phyloP scores from a whole-genome alignment of 2,888 invertebrate species.

The Glyphotaelius pellucidus region DNA sequence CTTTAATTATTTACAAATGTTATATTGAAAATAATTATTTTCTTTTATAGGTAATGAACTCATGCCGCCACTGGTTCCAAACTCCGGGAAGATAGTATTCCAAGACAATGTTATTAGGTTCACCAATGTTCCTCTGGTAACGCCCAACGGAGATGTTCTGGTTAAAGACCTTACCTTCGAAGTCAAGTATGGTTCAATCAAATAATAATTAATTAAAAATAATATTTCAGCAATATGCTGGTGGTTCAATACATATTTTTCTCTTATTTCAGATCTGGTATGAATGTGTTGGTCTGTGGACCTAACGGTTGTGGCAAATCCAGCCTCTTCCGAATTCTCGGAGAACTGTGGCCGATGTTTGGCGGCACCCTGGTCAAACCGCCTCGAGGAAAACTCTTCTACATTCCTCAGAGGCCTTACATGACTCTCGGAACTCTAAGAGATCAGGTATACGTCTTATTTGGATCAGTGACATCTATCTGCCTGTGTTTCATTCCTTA shows the following conservation, averaged over 20 bases:
- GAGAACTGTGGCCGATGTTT: constrained; percentile 98
- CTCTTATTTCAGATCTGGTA: constrained; percentile 82
- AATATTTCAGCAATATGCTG: not conserved
- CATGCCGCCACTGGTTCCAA: constrained; percentile 83
- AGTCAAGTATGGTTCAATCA: constrained; percentile 79
- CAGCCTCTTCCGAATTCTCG: constrained; percentile 96
- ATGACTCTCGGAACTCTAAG: constrained; percentile 97
- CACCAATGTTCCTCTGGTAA: constrained; percentile 95
- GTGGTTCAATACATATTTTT: not conserved
- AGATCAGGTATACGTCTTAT: constrained; percentile 83
- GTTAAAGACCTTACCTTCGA: constrained; percentile 93
- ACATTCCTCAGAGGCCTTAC: constrained; percentile 97
- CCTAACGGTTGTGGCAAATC: constrained; percentile 99
- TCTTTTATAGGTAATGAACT: constrained; percentile 68
- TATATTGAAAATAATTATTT: not conserved
- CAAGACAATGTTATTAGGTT: constrained; percentile 94
- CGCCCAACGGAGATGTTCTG: constrained; percentile 97
- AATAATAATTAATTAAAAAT: not conserved
- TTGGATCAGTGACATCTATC: constrained; percentile 68
- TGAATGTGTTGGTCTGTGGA: constrained; percentile 98
- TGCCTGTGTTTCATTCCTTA: too few species aligned
- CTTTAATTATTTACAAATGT: not conserved
- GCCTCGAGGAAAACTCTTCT: constrained; percentile 96
- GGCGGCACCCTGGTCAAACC: constrained; percentile 96
- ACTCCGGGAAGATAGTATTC: constrained; percentile 87